Conservation (phyloP, 2,797 vertebrate species). For the Ficedula albicollis region DNA sequence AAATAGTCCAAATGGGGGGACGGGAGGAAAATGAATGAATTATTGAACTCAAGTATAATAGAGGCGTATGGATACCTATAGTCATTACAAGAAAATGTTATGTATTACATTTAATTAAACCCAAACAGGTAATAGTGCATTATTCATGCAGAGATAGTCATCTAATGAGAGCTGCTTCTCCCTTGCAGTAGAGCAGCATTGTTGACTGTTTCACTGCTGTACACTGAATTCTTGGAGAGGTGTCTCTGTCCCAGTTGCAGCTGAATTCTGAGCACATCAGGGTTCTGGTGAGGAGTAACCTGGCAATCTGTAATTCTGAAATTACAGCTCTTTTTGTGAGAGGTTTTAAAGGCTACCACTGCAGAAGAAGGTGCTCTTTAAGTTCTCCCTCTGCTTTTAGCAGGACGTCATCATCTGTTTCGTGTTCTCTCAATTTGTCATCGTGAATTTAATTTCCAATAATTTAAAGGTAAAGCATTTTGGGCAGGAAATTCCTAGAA, state of each 20-base stretch:
- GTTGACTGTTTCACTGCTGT: conserved; percentile 30
- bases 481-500: neutral
- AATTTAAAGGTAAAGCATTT: neutral
- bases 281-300: neutral
- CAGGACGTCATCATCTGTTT: neutral
- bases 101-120: conserved; percentile 65
- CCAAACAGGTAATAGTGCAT: conserved; percentile 46
- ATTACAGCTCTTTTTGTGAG: neutral
- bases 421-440: neutral
- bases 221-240: neutral
- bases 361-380: neutral
- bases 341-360: neutral
- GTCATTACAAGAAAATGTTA: conserved; percentile 8
- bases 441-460: neutral
- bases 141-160: conserved; percentile 28
- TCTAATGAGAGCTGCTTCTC: conserved; percentile 37
- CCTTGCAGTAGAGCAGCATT: neutral
- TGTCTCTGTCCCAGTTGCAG: neutral
- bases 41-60: conserved; percentile 10
- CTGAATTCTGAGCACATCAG: neutral
- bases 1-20: neutral
- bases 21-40: conserved; percentile 16
- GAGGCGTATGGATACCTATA: neutral
- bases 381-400: neutral
- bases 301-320: neutral